phyloP scores from a whole-genome alignment of 1,140 invertebrate genomes.

The Drosophila athabasca region DNA sequence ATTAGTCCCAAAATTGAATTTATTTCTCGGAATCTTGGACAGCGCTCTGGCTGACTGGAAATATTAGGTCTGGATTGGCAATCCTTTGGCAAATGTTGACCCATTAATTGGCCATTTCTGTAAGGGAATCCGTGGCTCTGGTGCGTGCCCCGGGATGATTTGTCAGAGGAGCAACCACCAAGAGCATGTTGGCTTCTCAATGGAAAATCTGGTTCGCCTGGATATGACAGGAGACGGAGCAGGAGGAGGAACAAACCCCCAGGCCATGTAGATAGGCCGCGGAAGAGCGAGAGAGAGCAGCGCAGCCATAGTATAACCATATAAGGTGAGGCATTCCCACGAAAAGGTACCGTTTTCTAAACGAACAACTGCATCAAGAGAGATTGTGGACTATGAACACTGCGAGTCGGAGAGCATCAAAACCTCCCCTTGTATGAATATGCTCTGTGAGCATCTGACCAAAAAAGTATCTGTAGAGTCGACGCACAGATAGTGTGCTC shows the following conservation, averaged over 20 bases:
- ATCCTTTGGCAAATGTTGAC: conserved; percentile 1
- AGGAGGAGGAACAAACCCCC: no score
- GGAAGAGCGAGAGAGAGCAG: no score
- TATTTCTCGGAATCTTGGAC: conserved; percentile 37
- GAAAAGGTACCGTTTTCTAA: no score
- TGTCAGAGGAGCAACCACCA: conserved; percentile 18
- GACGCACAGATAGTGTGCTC: conserved; percentile 4
- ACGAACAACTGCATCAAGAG: no score
- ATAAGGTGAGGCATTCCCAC: no score
- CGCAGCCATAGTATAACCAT: no score
- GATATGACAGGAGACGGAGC: conserved; percentile 3
- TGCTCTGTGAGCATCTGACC: conserved; percentile 17
- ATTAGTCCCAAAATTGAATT: conserved; percentile 29
- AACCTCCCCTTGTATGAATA: no score
- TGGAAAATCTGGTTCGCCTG: conserved; percentile 25
- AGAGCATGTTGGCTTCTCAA: not conserved
- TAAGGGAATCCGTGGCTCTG: conserved; percentile 5
- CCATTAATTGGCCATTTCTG: conserved; percentile 9
- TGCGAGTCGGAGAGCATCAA: no score
- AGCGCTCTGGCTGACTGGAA: conserved; percentile 17
- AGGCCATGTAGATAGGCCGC: no score
- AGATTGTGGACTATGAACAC: no score
- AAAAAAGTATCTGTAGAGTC: conserved; percentile 55
- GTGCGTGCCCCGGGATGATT: conserved; percentile 46
- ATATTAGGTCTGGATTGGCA: conserved; percentile 10